Percentiles rank a stretch among this genome's conserved stretches.
Evolutionary conservation across 1,140 invertebrate species (phyloP).

Genomic region (Leptopilina clavipes): DNA sequence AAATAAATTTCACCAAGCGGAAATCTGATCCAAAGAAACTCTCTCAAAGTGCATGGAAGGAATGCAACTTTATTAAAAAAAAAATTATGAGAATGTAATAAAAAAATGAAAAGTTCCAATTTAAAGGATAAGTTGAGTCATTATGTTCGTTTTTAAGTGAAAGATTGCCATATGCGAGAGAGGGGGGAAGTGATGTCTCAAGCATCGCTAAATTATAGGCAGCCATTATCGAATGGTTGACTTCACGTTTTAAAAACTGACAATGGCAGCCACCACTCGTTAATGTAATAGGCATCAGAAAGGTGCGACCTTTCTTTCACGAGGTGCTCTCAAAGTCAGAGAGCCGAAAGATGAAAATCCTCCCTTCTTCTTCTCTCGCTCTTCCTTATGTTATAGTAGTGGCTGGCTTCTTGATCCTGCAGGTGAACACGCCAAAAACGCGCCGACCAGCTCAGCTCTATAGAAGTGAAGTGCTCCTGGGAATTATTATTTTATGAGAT

Average conservation of each 20-base stretch:
- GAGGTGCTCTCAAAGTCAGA: conserved; percentile 46
- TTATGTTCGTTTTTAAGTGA: too few species aligned
- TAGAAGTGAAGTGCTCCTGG: conserved; percentile 48
- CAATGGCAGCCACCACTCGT: conserved; percentile 70
- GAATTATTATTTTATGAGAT: conserved; percentile 73
- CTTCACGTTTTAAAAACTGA: conserved; percentile 64
- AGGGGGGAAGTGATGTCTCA: conserved; percentile 45
- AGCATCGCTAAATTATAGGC: conserved; percentile 64
- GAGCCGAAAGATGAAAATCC: conserved; percentile 58
- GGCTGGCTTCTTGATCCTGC: conserved; percentile 46
- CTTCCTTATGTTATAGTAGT: too few species aligned
- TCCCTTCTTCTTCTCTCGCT: conserved; percentile 45
- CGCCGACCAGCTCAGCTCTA: conserved; percentile 52
- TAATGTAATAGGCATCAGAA: conserved; percentile 72
- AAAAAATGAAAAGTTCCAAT: too few species aligned
- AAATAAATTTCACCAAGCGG: too few species aligned
- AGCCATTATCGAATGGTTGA: conserved; percentile 64
- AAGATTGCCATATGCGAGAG: background rate
- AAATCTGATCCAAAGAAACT: too few species aligned
- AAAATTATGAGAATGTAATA: too few species aligned
- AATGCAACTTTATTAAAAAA: too few species aligned
- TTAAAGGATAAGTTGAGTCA: too few species aligned
- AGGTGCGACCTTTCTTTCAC: conserved; percentile 63
- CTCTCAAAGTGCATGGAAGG: too few species aligned
- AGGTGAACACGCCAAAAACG: conserved; percentile 47